phyloP scores from a whole-genome alignment of 2,888 invertebrate genomes.

The Bruchidius siliquastri region DNA sequence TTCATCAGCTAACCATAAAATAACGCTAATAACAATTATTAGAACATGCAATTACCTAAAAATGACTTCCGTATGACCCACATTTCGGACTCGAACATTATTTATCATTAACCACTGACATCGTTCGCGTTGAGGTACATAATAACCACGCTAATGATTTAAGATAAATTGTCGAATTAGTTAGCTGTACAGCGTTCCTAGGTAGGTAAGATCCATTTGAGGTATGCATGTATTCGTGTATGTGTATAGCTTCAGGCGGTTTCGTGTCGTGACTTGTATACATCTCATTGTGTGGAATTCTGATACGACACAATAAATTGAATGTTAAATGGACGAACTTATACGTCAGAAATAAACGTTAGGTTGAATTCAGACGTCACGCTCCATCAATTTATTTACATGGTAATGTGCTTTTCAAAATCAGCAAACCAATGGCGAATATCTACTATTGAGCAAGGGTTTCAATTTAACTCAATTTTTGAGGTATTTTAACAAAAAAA shows the following conservation, averaged over 20 bases:
- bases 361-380: no score
- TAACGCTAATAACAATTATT: not conserved
- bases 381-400: no score
- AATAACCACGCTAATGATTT: not conserved
- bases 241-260: not conserved
- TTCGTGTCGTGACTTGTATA: not conserved
- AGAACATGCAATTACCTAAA: not conserved
- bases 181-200: not conserved
- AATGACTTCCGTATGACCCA: not conserved
- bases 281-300: no score
- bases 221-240: not conserved
- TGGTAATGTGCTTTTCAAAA: no score
- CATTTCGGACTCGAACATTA: not conserved
- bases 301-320: no score
- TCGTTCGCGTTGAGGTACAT: not conserved
- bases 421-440: no score
- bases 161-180: not conserved
- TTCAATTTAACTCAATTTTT: no score
- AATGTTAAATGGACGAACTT: no score
- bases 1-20: not conserved
- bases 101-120: not conserved
- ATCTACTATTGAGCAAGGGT: no score
- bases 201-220: not conserved
- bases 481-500: no score
- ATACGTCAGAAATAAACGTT: no score